Conservation (phyloP, 2,113 vertebrate genomes). For the Aspiorhynchus laticeps region DNA sequence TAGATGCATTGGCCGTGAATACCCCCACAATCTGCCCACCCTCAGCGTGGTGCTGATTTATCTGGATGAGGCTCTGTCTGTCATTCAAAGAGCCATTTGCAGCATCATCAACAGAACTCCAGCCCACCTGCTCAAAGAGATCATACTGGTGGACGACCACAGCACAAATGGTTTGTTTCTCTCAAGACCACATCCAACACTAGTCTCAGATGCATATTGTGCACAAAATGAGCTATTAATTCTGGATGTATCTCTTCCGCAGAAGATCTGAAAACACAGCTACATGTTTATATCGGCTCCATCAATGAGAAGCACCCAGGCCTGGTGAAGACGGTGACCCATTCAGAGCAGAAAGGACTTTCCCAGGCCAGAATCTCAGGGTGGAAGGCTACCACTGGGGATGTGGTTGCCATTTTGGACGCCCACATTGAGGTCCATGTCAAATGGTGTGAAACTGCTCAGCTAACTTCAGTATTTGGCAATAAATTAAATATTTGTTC, state of each 20-base stretch:
- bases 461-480: background rate
- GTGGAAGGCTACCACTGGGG: conserved; percentile 70
- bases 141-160: conserved; percentile 82
- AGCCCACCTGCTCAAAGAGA: conserved; percentile 73
- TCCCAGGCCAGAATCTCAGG: conserved; percentile 74
- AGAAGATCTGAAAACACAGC: conserved; percentile 68
- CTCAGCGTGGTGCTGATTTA: conserved; percentile 80
- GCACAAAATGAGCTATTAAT: background rate
- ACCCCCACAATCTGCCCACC: conserved; percentile 73
- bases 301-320: conserved; percentile 61
- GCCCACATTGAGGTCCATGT: conserved; percentile 79
- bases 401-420: conserved; percentile 81
- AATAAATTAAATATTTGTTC: background rate
- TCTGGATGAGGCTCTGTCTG: conserved; percentile 79
- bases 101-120: conserved; percentile 78
- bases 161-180: conserved; percentile 72
- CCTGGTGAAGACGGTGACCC: conserved; percentile 69
- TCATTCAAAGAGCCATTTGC: conserved; percentile 75
- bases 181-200: background rate
- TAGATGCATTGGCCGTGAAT: conserved; percentile 74
- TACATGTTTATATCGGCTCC: conserved; percentile 63
- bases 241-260: background rate
- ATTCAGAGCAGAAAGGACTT: conserved; percentile 73
- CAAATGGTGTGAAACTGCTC: conserved; percentile 65
- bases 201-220: background rate